Base-by-base conservation (phyloP, 2,888 invertebrate genomes). In the Nemotelus pantherinus region DNA sequence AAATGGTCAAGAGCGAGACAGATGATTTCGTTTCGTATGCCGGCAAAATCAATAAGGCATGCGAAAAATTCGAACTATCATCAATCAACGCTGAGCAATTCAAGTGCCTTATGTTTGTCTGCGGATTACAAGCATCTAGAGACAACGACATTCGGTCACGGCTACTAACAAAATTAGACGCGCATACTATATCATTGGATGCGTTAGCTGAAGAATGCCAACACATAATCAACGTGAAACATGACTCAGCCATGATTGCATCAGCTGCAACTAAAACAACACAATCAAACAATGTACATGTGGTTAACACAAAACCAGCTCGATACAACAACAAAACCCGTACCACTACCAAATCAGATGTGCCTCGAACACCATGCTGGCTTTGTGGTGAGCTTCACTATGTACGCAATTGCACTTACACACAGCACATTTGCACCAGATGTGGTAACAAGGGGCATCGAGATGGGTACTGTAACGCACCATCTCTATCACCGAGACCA, bases 41-140 rank as follows among this genome's bases (percentile, higher is more conserved):
- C 25, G 58, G 58, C 5, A 41, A 41, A 53, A 79, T 81, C 2
- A 81, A 81, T 41, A 78, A 74, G n/a, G 57, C 55, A 1, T 81
- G 80, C 60, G 80, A 81, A 72, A 41, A 80, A 43, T 82, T 81
- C 48, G 71, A 79, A 50, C 60, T 82, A 6, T 72, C 58, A 2
- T 70, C 77, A 44, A 50, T 80, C 3, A 79, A 78, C 25, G 45
- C 77, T 3, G 80, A 81, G 47, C 81, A 81, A 58, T 80, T 82
- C 25, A 81, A 81, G 67, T 81, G 81, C 39, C 74, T 81, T 39
- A 79, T 81, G 6, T 81, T 78, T 63, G 77, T 81, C 2, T 80
- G 78, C 65, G 79, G 81, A 1, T 71, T 81, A 3, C 77, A 80
- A 43, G 77, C 79, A 75, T n/a, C 78, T 39, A 50, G 55, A 2